Evolutionary conservation across 2,888 invertebrate species (phyloP), one percentile per base, ranked within the genome.

Genomic region (Pocota personata): DNA sequence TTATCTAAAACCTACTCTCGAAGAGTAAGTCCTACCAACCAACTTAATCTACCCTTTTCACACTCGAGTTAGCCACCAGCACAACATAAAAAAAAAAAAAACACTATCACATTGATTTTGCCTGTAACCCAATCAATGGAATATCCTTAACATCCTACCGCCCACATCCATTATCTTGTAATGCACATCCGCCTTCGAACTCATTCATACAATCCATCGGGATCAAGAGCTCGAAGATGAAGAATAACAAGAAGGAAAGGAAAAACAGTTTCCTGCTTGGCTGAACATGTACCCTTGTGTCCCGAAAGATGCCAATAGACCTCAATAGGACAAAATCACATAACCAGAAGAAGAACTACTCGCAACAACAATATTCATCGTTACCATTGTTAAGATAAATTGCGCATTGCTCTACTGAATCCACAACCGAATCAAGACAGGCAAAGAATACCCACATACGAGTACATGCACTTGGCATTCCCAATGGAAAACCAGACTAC

Each of bases 341-440:
- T 48, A 76, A 40, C 76, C 14, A 32, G 32, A 35, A 55, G 64
- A 62, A 32, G 16, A 43, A 62, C 16, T 48, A 40, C 37, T 82
- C 46, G 67, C 46, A 32, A 55, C 52, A 46, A 72, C 71, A 66
- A 60, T 82, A 83, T 72, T 78, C 79, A 67, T 73, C 67, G 82
- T 72, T 37, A 50, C 64, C 69, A 71, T 82, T 76, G 82, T 82
- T 82, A 73, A 83, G 73, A 83, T 55, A 69, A 79, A 83, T 79
- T 73, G 79, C 40, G 46, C 55, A 35, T 50, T 73, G 73, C 67
- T 83, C 72, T 21, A 78, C 16, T 83, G 79, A 24, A 57, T 30
- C 62, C 71, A 66, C 48, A 57, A 72, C 35, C 58, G 24, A 77
- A 71, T 71, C 60, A 24, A 46, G 19, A 19, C n/a, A 19, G 16